These are phyloP conservation scores for Troglohyphantes excavatus DNA, from an alignment of 2,888 invertebrate genomes.

Conservation along the genomic window DNA sequence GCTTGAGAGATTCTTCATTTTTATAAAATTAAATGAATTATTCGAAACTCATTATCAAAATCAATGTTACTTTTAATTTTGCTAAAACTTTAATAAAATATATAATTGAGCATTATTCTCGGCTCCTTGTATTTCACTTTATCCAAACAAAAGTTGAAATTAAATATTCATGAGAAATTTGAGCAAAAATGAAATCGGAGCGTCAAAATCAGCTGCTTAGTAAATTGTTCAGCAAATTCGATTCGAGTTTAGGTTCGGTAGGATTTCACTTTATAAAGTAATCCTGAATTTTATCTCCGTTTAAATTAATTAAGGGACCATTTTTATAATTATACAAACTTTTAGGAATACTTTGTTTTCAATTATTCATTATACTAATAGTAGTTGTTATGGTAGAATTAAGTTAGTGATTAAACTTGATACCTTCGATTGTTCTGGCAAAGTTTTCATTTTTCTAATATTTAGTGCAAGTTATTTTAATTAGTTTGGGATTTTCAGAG, in stretches of 20 bases:
- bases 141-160: neutral
- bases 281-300: neutral
- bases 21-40: neutral
- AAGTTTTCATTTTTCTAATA: too few species aligned
- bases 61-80: neutral
- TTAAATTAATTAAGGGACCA: neutral
- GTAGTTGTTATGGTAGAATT: too few species aligned
- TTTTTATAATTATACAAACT: neutral
- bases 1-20: neutral
- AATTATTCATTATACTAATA: too few species aligned
- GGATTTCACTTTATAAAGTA: neutral
- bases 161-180: neutral
- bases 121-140: neutral
- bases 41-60: neutral
- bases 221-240: neutral
- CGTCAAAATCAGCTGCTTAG: conserved; percentile 20
- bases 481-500: too few species aligned
- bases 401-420: too few species aligned
- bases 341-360: neutral
- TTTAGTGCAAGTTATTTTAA: too few species aligned
- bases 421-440: too few species aligned
- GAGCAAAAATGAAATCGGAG: neutral
- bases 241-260: neutral
- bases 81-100: neutral
- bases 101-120: neutral